These are phyloP conservation scores for Drosophila greeni DNA, from an alignment of 2,888 invertebrate species.

Conservation along the genomic window DNA sequence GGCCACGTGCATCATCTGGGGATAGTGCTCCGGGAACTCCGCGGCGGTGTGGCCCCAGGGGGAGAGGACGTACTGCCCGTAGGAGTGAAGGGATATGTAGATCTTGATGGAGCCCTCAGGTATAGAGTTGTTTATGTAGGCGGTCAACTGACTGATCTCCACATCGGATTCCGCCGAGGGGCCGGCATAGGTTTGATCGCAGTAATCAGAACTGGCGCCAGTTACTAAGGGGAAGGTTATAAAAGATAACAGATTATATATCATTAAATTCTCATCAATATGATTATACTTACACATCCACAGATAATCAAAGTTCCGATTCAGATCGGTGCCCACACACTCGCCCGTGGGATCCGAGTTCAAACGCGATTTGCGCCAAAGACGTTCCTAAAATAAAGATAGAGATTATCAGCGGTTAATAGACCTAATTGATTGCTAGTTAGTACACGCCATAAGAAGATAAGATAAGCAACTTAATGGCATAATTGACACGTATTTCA, in stretches of 20 bases:
- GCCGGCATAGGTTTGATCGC: slow-evolving; percentile 80
- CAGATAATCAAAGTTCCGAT: slow-evolving; percentile 76
- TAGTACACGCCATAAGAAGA: not conserved
- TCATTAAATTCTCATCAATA: not conserved
- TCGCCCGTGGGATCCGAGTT: slow-evolving; percentile 71
- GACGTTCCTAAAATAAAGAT: slow-evolving; percentile 79
- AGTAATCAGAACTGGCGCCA: slow-evolving; percentile 80
- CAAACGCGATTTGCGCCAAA: slow-evolving; percentile 84
- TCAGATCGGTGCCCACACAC: slow-evolving; percentile 78
- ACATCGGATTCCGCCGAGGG: slow-evolving; percentile 81
- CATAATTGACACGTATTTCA: slow-evolving; percentile 17
- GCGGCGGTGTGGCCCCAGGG: slow-evolving; percentile 81
- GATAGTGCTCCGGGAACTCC: slow-evolving; percentile 79
- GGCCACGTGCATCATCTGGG: slow-evolving; percentile 80
- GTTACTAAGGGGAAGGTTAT: slow-evolving; percentile 53
- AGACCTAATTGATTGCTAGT: slow-evolving; percentile 19
- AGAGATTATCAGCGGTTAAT: slow-evolving; percentile 53
- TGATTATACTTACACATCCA: slow-evolving; percentile 72
- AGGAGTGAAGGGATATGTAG: slow-evolving; percentile 83
- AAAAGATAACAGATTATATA: no score
- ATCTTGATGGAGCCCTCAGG: slow-evolving; percentile 78
- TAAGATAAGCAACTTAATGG: slow-evolving; percentile 23
- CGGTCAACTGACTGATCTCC: slow-evolving; percentile 80
- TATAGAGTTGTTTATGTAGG: slow-evolving; percentile 79
- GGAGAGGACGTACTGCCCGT: slow-evolving; percentile 82